Percentiles rank a stretch among this genome's conserved stretches.
Conservation (phyloP, 2,888 invertebrate genomes). For the Balanococcus diminutus region DNA sequence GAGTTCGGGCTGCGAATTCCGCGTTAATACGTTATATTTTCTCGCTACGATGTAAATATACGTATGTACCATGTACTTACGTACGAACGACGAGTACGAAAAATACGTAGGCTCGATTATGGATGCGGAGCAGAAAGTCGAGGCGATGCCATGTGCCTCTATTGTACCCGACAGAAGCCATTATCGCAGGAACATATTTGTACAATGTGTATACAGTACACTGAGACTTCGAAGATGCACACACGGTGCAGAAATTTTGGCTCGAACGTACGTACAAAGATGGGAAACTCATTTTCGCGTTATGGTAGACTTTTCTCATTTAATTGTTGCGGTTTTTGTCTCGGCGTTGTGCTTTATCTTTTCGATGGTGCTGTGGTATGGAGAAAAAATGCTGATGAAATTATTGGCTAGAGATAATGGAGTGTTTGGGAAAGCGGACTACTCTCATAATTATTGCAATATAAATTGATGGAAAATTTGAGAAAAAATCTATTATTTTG, state of each 20-base stretch:
- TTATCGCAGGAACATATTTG: not conserved
- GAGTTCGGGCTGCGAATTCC: not conserved
- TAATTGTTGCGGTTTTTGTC: not conserved
- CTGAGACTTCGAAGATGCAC: not conserved
- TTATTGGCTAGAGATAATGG: too few species aligned
- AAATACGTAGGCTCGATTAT: too few species aligned
- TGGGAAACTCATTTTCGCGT: not conserved
- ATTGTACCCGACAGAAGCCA: not conserved
- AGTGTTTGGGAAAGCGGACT: too few species aligned
- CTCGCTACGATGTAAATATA: not conserved
- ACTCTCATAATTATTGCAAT: too few species aligned
- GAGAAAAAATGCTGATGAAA: too few species aligned
- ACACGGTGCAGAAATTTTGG: not conserved
- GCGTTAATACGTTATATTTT: not conserved
- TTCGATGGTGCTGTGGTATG: too few species aligned
- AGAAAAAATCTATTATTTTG: too few species aligned
- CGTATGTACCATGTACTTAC: too few species aligned
- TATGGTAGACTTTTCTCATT: not conserved
- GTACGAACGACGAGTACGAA: too few species aligned
- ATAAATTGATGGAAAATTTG: too few species aligned
- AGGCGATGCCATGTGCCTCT: not conserved
- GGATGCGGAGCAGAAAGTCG: not conserved
- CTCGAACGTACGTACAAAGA: too few species aligned
- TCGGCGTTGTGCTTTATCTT: not conserved
- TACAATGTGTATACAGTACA: not conserved